Conservation (phyloP, 1,140 invertebrate species). For the Dinothrombium tinctorium region DNA sequence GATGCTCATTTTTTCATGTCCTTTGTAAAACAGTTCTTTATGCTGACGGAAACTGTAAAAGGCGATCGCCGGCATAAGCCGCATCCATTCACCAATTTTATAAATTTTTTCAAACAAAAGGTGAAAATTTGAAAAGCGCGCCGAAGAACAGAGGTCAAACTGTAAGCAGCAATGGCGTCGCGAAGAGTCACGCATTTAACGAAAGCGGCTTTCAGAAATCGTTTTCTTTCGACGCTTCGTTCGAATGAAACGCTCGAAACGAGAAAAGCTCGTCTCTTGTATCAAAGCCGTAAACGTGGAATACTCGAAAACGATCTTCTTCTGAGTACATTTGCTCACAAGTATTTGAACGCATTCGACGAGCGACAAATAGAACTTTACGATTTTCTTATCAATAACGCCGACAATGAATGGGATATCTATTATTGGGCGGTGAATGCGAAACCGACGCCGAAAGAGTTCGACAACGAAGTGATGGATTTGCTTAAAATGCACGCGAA, state of each 20-base stretch:
- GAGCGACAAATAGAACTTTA: slow-evolving; percentile 49
- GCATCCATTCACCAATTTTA: no score
- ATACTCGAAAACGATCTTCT: slow-evolving; percentile 92
- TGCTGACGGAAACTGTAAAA: no score
- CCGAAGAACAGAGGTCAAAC: no score
- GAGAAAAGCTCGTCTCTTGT: slow-evolving; percentile 42
- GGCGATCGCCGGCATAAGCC: no score
- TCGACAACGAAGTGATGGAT: slow-evolving; percentile 65
- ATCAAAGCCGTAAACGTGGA: slow-evolving; percentile 88
- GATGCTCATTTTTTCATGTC: no score
- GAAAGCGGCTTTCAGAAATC: no score
- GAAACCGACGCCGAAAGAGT: slow-evolving; percentile 54
- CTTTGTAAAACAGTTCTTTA: no score
- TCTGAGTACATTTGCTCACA: slow-evolving; percentile 68
- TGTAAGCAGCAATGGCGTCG: no score
- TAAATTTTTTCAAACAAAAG: no score
- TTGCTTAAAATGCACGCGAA: slow-evolving; percentile 30
- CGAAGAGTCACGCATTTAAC: no score
- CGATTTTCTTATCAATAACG: slow-evolving; percentile 71
- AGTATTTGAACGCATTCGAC: slow-evolving; percentile 46
- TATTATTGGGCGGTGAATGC: slow-evolving; percentile 72
- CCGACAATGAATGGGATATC: slow-evolving; percentile 94
- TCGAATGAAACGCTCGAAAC: slow-evolving; percentile 12
- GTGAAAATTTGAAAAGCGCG: no score
- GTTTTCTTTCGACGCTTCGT: no score